Conservation (phyloP, 2,888 invertebrate species). For the Nycteola revayana region DNA sequence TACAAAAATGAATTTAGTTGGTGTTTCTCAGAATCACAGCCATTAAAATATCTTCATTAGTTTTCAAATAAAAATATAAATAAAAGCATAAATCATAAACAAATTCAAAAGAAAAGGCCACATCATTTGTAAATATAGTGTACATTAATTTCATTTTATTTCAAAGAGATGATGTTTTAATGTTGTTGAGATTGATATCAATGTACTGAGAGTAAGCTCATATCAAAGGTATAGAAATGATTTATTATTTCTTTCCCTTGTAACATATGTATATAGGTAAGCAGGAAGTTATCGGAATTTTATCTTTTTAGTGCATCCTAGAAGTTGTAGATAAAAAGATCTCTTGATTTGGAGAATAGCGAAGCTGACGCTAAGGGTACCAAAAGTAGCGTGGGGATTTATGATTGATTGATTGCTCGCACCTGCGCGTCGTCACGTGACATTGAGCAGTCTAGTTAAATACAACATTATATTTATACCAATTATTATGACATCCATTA, state of each 20-base stretch:
- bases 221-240: conserved; percentile 75
- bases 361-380: too few relatives aligned
- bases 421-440: too few relatives aligned
- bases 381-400: too few relatives aligned
- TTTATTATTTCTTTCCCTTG: conserved; percentile 73
- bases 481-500: too few relatives aligned
- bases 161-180: conserved; percentile 37
- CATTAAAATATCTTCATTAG: too few relatives aligned
- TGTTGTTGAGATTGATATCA: conserved; percentile 53
- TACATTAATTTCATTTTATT: conserved; percentile 49
- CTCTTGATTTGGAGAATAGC: conserved; percentile 25
- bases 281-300: conserved; percentile 55
- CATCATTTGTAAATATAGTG: conserved; percentile 55
- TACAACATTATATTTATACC: too few relatives aligned
- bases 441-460: too few relatives aligned
- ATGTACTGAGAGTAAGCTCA: conserved; percentile 68
- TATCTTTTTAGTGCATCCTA: conserved; percentile 59
- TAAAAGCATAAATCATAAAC: conserved; percentile 16
- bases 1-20: too few relatives aligned
- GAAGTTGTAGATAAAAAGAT: conserved; percentile 51
- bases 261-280: conserved; percentile 78
- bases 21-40: too few relatives aligned
- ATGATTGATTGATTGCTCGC: too few relatives aligned
- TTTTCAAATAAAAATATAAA: too few relatives aligned
- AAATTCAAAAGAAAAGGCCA: conserved; percentile 20